phyloP scores from a whole-genome alignment of 1,140 invertebrate species.

The Nephotettix cincticeps region DNA sequence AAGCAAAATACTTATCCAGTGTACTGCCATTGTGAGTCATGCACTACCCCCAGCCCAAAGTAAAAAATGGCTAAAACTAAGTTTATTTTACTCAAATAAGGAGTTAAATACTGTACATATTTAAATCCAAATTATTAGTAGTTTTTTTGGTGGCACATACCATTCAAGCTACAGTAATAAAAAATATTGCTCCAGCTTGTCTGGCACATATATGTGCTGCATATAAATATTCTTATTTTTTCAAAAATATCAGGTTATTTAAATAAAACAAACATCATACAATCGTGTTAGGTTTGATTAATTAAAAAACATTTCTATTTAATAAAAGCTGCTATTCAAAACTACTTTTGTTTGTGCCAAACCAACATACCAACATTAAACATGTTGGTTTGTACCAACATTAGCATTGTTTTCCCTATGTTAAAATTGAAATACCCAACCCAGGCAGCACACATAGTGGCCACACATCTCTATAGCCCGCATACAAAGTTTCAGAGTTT shows the following conservation, averaged over 20 bases:
- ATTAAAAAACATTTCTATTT: not conserved
- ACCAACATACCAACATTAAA: too few relatives aligned
- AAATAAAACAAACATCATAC: constrained; percentile 14
- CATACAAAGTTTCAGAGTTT: too few relatives aligned
- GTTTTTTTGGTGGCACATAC: not conserved
- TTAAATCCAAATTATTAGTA: not conserved
- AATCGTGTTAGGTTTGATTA: not conserved
- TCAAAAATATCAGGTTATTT: not conserved
- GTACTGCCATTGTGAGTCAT: not conserved
- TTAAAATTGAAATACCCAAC: too few relatives aligned
- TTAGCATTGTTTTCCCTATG: too few relatives aligned
- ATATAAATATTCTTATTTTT: not conserved
- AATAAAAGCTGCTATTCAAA: too few relatives aligned
- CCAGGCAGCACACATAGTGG: too few relatives aligned
- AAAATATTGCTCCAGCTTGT: not conserved
- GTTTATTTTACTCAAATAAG: constrained; percentile 19
- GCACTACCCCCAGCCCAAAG: constrained; percentile 21
- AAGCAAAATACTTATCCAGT: constrained; percentile 5
- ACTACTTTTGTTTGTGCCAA: too few relatives aligned
- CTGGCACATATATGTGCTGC: constrained; percentile 16
- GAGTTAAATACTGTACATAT: not conserved
- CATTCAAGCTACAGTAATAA: not conserved
- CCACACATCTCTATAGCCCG: too few relatives aligned
- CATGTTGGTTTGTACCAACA: too few relatives aligned
- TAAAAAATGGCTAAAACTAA: constrained; percentile 27